A percentile compares a stretch with the other conserved stretches of the same genome.
Evolutionary conservation across 2,888 invertebrate species (phyloP).

Genomic region (Graphium colonna): DNA sequence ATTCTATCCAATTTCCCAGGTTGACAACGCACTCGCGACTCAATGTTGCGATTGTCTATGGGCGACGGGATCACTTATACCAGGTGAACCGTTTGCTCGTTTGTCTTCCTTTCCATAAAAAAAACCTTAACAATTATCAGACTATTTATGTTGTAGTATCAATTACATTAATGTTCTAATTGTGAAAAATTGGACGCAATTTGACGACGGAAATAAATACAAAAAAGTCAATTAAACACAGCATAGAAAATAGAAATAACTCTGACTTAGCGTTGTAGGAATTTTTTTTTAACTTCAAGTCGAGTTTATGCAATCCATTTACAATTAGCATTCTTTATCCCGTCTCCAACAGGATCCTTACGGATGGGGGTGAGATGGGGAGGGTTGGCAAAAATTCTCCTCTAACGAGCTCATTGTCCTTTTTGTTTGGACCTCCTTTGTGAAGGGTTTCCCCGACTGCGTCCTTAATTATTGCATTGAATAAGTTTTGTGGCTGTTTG

Average conservation of each 20-base stretch:
- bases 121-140: too few species aligned
- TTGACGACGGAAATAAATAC: too few species aligned
- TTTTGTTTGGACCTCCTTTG: conserved; percentile 62
- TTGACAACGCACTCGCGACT: too few species aligned
- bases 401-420: conserved; percentile 68
- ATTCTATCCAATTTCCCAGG: too few species aligned
- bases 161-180: too few species aligned
- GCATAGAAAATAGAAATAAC: conserved; percentile 1
- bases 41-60: too few species aligned
- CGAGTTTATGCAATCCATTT: conserved; percentile 44
- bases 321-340: conserved; percentile 59
- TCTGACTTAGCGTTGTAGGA: background rate
- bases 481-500: conserved; percentile 48
- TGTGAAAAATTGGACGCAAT: too few species aligned
- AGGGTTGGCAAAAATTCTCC: conserved; percentile 50
- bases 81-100: too few species aligned
- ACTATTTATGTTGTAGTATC: too few species aligned
- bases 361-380: conserved; percentile 26
- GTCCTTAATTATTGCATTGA: conserved; percentile 59
- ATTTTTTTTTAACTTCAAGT: conserved; percentile 26
- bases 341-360: conserved; percentile 38
- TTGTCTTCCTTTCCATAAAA: too few species aligned
- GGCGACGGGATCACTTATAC: too few species aligned
- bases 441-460: conserved; percentile 48
- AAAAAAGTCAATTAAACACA: background rate